These are phyloP conservation scores for Orchestia grillus DNA, from an alignment of 1,140 invertebrate species.

Conservation along the genomic window DNA sequence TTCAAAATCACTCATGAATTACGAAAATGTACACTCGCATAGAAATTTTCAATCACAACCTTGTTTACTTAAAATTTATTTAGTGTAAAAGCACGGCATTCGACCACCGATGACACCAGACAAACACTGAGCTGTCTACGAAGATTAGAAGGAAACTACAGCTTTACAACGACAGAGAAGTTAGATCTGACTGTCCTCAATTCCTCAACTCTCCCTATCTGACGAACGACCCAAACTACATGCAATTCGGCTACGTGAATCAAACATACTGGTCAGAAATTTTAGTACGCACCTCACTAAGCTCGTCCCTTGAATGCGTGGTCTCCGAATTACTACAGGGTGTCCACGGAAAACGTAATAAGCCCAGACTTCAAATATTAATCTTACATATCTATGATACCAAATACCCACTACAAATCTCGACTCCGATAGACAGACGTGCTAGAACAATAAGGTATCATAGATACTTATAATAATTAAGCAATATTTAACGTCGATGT, in stretches of 20 bases:
- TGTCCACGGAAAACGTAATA: no score
- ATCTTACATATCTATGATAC: no score
- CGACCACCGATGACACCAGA: not conserved
- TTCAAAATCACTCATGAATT: not conserved
- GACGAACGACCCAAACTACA: not conserved
- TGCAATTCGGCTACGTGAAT: not conserved
- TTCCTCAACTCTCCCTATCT: not conserved
- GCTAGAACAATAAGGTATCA: no score
- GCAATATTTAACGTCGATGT: no score
- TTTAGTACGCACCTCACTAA: not conserved
- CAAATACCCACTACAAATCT: no score
- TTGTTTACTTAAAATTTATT: not conserved
- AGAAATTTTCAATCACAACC: not conserved
- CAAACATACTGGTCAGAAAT: not conserved
- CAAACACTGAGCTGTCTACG: not conserved
- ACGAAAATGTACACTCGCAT: not conserved
- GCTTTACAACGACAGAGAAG: not conserved
- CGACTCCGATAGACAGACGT: no score
- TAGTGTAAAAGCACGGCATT: not conserved
- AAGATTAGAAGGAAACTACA: not conserved
- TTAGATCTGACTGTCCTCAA: not conserved
- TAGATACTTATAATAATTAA: no score
- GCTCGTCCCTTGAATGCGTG: not conserved
- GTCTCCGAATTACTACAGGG: not conserved
- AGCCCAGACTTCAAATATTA: no score